A percentile compares a stretch with the other conserved stretches of the same genome.
phyloP scores from a whole-genome alignment of 2,797 vertebrate genomes.

The Eospalax fontanierii region DNA sequence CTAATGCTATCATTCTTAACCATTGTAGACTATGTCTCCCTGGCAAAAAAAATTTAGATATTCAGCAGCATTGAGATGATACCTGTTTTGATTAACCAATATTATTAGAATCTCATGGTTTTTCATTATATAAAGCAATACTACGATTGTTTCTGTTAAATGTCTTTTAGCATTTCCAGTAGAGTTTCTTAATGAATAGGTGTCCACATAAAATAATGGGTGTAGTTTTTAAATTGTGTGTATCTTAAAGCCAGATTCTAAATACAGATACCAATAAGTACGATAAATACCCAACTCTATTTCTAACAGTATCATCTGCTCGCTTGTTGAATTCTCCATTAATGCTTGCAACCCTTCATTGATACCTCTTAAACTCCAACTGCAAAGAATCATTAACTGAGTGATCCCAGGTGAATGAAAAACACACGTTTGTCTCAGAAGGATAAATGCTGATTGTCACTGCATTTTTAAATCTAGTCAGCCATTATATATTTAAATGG shows the following conservation, averaged over 20 bases:
- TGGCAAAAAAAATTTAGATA: neutral
- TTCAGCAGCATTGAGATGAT: neutral
- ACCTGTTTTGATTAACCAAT: neutral
- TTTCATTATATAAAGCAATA: constrained; percentile 24
- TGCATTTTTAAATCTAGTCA: neutral
- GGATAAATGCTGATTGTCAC: neutral
- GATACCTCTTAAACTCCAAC: neutral
- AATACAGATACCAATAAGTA: neutral
- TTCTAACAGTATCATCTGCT: neutral
- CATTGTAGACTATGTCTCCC: neutral
- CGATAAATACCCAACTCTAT: neutral
- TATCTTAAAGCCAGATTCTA: neutral
- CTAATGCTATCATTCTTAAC: neutral
- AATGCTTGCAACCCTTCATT: neutral
- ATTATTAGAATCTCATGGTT: neutral
- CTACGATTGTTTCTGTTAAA: neutral
- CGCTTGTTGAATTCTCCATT: neutral
- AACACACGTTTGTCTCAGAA: neutral
- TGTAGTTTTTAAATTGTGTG: neutral
- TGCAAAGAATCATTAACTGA: neutral
- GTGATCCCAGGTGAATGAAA: neutral
- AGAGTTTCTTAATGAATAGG: neutral
- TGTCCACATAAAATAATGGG: neutral
- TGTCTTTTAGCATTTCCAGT: neutral
- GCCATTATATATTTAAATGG: neutral